Evolutionary conservation across 2,797 vertebrate genomes (phyloP), one percentile per base, ranked within the genome.

Genomic region (Periparus ater): DNA sequence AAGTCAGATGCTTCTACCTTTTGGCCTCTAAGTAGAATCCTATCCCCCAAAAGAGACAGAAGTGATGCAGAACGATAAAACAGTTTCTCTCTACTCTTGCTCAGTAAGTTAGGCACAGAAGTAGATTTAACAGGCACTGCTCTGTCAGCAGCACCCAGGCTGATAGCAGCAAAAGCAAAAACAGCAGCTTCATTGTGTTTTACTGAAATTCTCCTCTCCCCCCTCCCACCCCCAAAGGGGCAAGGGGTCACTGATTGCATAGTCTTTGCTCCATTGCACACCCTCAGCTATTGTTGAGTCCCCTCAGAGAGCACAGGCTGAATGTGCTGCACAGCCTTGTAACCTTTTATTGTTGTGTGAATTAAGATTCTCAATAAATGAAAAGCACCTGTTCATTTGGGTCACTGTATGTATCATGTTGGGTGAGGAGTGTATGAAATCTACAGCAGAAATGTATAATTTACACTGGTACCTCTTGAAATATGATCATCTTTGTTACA

Each of bases 121-220:
- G 22, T 3, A 77, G 79, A n/a, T 88, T 85, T n/a, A 65, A 48
- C 32, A 68, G 68, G 26, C 25, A 0, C 54, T 71, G 30, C 71
- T 90, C 47, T 62, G 44, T 29, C 40, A 27, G 65, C 13, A 17
- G 50, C 32, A 57, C 65, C 30, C 2, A 3, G 40, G 68, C 88
- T 72, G 95, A 96, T 92, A 91, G 86, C 65, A 85, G 85, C 91
- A 66, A 72, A 65, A 68, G 81, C 87, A 96, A 72, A 75, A 94
- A 93, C 95, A 97, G 95, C 92, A 96, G 82, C 79, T 88, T 55
- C 95, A 96, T 97, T 96, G 95, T 95, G 72, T 68, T 75, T 65
- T 42, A 22, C 57, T 92, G 87, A 88, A 83, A 78, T 89, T 92
- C 75, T 94, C 68, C 85, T 96, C 89, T 94, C 58, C 76, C 75